phyloP scores from a whole-genome alignment of 2,113 vertebrate species.

The Corapipo altera region DNA sequence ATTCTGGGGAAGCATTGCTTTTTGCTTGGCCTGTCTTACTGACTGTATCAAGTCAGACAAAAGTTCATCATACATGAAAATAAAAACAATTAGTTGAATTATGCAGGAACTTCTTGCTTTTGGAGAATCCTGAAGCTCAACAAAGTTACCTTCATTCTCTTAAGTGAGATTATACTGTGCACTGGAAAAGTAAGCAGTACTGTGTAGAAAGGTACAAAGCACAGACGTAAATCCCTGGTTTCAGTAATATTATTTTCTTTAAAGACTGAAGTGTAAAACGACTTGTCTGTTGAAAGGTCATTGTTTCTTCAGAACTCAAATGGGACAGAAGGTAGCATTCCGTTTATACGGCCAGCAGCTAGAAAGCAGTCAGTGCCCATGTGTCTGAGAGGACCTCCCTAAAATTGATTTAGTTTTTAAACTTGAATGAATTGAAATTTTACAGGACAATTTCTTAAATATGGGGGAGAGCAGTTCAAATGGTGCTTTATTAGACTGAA shows the following conservation, averaged over 20 bases:
- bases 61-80: neutral
- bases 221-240: neutral
- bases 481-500: neutral
- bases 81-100: neutral
- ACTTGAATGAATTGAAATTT: neutral
- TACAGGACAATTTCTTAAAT: neutral
- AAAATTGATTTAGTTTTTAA: neutral
- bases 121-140: neutral
- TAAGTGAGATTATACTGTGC: neutral
- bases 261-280: neutral
- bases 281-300: neutral
- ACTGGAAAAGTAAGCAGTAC: neutral
- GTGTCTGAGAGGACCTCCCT: neutral
- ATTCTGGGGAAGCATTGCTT: neutral
- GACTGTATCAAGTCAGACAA: neutral
- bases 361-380: neutral
- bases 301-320: neutral
- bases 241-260: neutral
- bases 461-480: neutral
- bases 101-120: neutral
- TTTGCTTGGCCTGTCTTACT: neutral
- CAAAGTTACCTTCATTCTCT: neutral
- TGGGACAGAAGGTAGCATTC: neutral
- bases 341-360: neutral
- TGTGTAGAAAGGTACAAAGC: accelerated